These are phyloP conservation scores for Chaetodon trifascialis DNA, from an alignment of 2,113 vertebrate species.

Conservation along the genomic window DNA sequence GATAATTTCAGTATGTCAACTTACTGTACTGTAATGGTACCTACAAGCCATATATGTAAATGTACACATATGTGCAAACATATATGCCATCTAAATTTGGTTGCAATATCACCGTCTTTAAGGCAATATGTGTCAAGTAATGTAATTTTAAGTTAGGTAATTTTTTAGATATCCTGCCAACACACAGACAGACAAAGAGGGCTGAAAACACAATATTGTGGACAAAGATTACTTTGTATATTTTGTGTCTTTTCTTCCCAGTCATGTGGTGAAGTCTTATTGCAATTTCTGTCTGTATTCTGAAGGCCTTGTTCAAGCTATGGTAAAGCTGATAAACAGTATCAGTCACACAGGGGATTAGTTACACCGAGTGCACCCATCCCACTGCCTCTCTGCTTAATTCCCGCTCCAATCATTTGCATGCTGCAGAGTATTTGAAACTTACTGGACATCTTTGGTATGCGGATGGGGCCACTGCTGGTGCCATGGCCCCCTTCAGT, in stretches of 20 bases:
- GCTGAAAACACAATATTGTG: not conserved
- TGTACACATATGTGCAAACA: too few species aligned
- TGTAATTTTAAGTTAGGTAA: too few species aligned
- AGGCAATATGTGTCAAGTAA: not conserved
- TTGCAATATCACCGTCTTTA: not conserved
- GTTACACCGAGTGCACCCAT: slow-evolving; percentile 35
- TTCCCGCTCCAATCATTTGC: slow-evolving; percentile 46
- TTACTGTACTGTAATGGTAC: not conserved
- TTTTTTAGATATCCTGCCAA: not conserved
- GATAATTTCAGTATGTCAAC: too few species aligned
- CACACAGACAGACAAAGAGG: not conserved
- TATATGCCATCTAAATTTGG: not conserved
- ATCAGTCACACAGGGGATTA: slow-evolving; percentile 64
- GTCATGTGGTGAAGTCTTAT: slow-evolving; percentile 5
- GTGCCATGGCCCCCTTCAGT: slow-evolving; percentile 91
- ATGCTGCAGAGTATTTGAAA: slow-evolving; percentile 44
- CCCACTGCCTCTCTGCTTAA: slow-evolving; percentile 28
- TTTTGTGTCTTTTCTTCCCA: not conserved
- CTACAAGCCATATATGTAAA: not conserved
- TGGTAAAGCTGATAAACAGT: slow-evolving; percentile 44
- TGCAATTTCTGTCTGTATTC: slow-evolving; percentile 31
- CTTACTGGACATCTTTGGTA: slow-evolving; percentile 93
- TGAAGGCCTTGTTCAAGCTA: slow-evolving; percentile 43
- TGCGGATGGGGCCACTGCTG: slow-evolving; percentile 91
- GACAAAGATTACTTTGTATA: not conserved